Conservation (phyloP, 2,797 vertebrate species). For the Protonibea diacanthus region DNA sequence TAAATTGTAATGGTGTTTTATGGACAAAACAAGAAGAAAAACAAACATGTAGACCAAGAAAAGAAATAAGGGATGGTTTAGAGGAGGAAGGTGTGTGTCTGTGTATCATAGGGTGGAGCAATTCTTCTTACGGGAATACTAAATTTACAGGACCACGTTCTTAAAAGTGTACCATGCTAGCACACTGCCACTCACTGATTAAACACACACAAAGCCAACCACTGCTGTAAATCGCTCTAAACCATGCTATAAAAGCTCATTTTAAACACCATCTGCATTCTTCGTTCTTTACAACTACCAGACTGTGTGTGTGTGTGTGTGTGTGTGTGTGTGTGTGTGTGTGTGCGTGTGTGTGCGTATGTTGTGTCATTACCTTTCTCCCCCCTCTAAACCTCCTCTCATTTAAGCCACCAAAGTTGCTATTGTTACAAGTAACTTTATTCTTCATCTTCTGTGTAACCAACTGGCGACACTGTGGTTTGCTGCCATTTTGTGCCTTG, state of each 20-base stretch:
- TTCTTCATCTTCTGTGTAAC: slow-evolving; percentile 34
- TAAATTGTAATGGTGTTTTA: background rate
- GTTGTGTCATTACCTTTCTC: slow-evolving; percentile 42
- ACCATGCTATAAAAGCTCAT: slow-evolving; percentile 74
- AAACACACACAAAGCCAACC: slow-evolving; percentile 40
- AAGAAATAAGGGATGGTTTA: background rate
- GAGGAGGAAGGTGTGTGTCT: background rate
- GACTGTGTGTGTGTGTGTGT: slow-evolving; percentile 45
- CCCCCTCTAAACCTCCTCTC: slow-evolving; percentile 30
- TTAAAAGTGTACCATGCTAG: slow-evolving; percentile 16
- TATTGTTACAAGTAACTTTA: slow-evolving; percentile 47
- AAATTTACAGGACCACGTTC: slow-evolving; percentile 14
- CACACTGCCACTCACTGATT: slow-evolving; percentile 46
- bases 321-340: slow-evolving; percentile 30
- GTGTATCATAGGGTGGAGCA: slow-evolving; percentile 9
- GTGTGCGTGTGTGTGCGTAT: slow-evolving; percentile 33
- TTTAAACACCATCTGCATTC: slow-evolving; percentile 78
- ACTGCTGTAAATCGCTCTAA: slow-evolving; percentile 66
- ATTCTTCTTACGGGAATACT: slow-evolving; percentile 32
- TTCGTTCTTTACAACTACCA: slow-evolving; percentile 62
- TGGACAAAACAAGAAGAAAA: background rate
- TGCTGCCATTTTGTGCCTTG: slow-evolving; percentile 20
- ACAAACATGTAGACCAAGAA: background rate
- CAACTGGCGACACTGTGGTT: slow-evolving; percentile 25
- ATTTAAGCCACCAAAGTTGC: slow-evolving; percentile 50